Conservation (phyloP, 2,113 vertebrate genomes). For the Leptosomus discolor region DNA sequence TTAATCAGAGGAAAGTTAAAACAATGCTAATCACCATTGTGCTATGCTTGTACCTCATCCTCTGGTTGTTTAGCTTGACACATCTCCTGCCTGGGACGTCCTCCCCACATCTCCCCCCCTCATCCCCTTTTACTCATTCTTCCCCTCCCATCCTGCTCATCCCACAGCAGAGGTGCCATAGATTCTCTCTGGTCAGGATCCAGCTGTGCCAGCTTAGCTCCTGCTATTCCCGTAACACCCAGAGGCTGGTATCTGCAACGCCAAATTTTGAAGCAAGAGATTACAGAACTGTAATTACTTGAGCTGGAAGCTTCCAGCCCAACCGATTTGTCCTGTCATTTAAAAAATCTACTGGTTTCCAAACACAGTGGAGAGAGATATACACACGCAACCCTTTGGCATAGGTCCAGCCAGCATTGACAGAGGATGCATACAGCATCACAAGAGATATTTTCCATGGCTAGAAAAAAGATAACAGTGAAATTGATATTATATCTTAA, state of each 20-base stretch:
- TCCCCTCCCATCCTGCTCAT: neutral
- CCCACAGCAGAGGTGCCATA: neutral
- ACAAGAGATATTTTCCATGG: neutral
- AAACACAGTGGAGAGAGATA: neutral
- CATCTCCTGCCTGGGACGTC: neutral
- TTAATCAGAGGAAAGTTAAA: neutral
- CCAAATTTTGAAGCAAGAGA: neutral
- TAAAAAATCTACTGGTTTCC: neutral
- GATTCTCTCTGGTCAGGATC: fast-evolving
- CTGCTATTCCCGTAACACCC: fast-evolving
- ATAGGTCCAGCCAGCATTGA: fast-evolving
- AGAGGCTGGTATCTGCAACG: neutral
- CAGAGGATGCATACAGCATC: fast-evolving
- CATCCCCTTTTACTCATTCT: no score
- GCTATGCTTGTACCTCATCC: neutral
- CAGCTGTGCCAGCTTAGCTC: neutral
- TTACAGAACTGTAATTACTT: neutral
- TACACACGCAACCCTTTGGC: neutral
- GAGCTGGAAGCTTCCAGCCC: conserved; percentile 20
- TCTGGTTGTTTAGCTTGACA: neutral
- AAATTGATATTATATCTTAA: neutral
- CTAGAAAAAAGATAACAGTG: neutral
- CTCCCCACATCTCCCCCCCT: fast-evolving
- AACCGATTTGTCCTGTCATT: neutral
- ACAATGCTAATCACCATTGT: fast-evolving